Evolutionary conservation across 2,888 invertebrate genomes (phyloP), one percentile per base, ranked within the genome.

Genomic region (Corbicula japonica): DNA sequence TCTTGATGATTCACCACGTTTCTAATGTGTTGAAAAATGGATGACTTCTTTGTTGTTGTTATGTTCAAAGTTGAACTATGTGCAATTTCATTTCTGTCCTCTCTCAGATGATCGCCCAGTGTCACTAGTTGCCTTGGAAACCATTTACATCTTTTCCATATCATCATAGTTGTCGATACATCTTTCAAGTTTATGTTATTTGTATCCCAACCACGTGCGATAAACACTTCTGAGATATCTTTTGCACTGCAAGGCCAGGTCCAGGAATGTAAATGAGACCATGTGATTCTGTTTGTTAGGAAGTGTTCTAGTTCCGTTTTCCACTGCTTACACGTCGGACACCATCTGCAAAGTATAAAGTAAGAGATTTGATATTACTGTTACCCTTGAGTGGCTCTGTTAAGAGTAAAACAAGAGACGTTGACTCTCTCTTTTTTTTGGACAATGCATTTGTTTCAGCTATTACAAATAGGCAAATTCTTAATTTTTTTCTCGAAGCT

Each of bases 101-200:
- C 54, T 32, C 32, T 54, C 2, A 54, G 54, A 23, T 4, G n/a
- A 4, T n/a, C 54, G 12, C 28, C 28, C 54, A 54, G 1, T 10
- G 28, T 12, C 10, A 54, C 54, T 15, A 54, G 30, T 18, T 28
- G 21, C 30, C 54, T 54, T 54, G 3, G 54, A 30, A 54, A 54
- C 54, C 32, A 32, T 23, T 18, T 18, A 23, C 54, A 54, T 30
- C 54, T 28, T 15, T 54, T 54, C 54, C 54, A 54, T n/a, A 54
- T 32, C 12, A 32, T 54, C 28, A 28, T 32, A 32, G 32, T 54
- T 12, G 54, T 54, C 3, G 30, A 30, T 30, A 54, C 4, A 54
- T 54, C 54, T 54, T 54, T n/a, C n/a, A 54, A 54, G 18, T 54
- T 54, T 21, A 54, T 54, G 30, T 54, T 23, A n/a, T n/a, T 30